Evolutionary conservation across 53 echinoderm and acorn worm species (phyloP).

Genomic region (Crossaster papposus): DNA sequence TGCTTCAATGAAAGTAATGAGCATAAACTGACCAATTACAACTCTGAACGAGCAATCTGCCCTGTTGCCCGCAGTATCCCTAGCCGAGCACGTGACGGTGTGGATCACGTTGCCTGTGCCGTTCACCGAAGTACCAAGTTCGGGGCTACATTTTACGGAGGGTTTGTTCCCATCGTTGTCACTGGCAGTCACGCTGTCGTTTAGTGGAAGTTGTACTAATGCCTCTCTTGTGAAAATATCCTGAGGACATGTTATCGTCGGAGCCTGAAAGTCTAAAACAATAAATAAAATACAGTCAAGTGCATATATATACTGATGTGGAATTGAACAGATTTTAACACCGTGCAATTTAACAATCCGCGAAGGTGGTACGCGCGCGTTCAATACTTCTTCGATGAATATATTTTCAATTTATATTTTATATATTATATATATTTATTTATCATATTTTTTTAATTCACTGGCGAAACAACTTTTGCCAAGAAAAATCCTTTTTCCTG

Average conservation of each 20-base stretch:
- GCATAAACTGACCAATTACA: conserved; percentile 3
- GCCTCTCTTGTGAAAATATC: conserved; percentile 6
- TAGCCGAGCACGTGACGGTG: conserved; percentile 14
- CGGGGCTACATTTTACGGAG: conserved; percentile 10
- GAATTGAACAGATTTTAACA: too few relatives aligned
- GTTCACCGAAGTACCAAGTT: background rate
- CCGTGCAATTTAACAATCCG: too few relatives aligned
- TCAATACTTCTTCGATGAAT: too few relatives aligned
- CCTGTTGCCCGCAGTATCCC: conserved; percentile 26
- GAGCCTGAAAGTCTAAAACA: conserved; percentile 22
- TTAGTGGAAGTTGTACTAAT: background rate
- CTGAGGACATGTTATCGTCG: conserved; percentile 17
- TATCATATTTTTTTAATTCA: too few relatives aligned
- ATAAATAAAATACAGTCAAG: background rate
- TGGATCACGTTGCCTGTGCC: background rate
- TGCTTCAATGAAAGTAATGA: background rate
- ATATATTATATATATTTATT: too few relatives aligned
- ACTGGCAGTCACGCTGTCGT: background rate
- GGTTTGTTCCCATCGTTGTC: conserved; percentile 7
- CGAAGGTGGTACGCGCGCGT: too few relatives aligned
- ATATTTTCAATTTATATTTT: too few relatives aligned
- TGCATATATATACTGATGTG: too few relatives aligned
- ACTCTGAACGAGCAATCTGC: conserved; percentile 42
- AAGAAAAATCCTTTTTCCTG: too few relatives aligned
- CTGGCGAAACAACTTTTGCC: too few relatives aligned